Base-by-base conservation (phyloP, 2,888 invertebrate species). In the Phaonia tiefii region DNA sequence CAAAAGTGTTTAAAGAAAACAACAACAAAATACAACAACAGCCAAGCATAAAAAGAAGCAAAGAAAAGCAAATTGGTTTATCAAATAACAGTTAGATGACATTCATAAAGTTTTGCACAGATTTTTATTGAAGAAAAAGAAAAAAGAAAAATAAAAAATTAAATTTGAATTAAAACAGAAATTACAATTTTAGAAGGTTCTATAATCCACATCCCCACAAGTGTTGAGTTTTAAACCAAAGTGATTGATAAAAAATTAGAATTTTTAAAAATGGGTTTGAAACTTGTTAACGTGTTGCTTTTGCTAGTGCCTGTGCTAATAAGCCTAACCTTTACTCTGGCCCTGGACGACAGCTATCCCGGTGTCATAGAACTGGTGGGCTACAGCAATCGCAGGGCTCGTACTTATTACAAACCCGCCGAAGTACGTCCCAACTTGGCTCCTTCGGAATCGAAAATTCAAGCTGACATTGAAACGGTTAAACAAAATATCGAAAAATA, bases 321-420 rank as follows among this genome's bases (percentile, higher is more conserved):
- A 37, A 22, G 31, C 26, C 46, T 26, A 51, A 51, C 26, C 71
- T 20, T 2, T 39, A 42, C 54, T 60, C 13, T 42, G n/a, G 75
- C 11, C 3, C 26, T n/a, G 46, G 73, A 4, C 10, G 83, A 85
- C n/a, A 88, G 89, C 7, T 89, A 90, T 87, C 90, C 90, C 66
- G 91, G 88, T 63, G 90, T 90, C 3, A 90, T 90, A 51, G 91
- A 91, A 79, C 84, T 91, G 51, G 88, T 91, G 10, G 90, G 91
- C 71, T 90, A 87, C 63, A 90, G 87, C 79, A 90, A 89, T 84
- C 87, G 90, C 15, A 86, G 86, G 60, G 89, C 90, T 39, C 86
- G 90, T 26, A 90, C 87, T 13, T 88, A 89, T 15, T 89, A 89
- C 60, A 80, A 86, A 63, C 87, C 88, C 13, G 71, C 60, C 0